Percentiles rank a stretch among this genome's conserved stretches.
These are phyloP conservation scores for Pelvicachromis taeniatus DNA, from an alignment of 2,113 vertebrate species.

Conservation along the genomic window DNA sequence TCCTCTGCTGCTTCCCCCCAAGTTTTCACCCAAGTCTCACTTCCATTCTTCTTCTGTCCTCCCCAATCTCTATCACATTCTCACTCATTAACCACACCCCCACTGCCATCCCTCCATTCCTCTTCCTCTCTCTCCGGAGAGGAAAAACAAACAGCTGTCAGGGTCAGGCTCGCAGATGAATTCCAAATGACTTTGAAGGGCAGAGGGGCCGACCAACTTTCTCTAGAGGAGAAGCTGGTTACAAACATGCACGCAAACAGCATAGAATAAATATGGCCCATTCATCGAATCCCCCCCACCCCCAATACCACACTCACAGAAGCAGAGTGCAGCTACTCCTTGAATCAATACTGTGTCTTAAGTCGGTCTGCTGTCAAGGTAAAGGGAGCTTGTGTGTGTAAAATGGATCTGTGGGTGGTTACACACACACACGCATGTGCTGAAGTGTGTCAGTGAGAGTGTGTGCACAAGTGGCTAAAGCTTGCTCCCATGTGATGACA, in stretches of 20 bases:
- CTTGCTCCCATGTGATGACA: background rate
- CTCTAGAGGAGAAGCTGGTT: slow-evolving; percentile 42
- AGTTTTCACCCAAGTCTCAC: slow-evolving; percentile 18
- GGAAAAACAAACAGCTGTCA: slow-evolving; percentile 72
- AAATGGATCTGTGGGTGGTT: slow-evolving; percentile 10
- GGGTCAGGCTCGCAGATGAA: slow-evolving; percentile 68
- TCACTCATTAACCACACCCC: slow-evolving; percentile 48
- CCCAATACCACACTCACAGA: background rate
- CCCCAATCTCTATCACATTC: slow-evolving; percentile 51
- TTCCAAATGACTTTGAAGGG: slow-evolving; percentile 73
- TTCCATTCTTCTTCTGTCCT: slow-evolving; percentile 45
- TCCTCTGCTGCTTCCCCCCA: background rate
- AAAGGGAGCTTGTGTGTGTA: slow-evolving; percentile 11
- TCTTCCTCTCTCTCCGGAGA: slow-evolving; percentile 48
- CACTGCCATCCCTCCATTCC: slow-evolving; percentile 24
- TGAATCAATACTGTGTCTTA: slow-evolving; percentile 63
- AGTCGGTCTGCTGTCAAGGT: slow-evolving; percentile 52
- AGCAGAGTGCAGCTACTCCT: slow-evolving; percentile 6
- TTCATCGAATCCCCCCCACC: background rate
- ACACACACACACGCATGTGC: background rate
- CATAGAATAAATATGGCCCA: slow-evolving; percentile 15
- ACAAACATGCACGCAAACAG: slow-evolving; percentile 13
- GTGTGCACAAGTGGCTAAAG: background rate
- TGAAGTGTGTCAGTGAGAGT: background rate
- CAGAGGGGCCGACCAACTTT: slow-evolving; percentile 57